Percentiles rank a stretch among this genome's conserved stretches.
Conservation (phyloP, 1,140 invertebrate species). For the Papilio xuthus region DNA sequence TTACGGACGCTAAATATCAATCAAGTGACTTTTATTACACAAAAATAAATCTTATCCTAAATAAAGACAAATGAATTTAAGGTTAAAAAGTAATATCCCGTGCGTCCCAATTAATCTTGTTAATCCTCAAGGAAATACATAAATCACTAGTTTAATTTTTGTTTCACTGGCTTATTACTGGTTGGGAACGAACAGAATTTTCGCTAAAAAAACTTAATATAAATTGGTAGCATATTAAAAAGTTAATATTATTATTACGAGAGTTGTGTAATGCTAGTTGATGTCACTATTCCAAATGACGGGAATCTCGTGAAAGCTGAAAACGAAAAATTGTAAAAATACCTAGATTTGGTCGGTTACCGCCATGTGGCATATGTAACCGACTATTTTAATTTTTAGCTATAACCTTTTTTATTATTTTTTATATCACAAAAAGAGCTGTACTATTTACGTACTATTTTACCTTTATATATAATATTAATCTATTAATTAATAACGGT, state of each 20-base stretch:
- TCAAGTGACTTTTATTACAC: neutral
- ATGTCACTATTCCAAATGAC: no score
- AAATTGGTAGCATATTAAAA: neutral
- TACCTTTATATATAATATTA: neutral
- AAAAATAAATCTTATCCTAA: conserved; percentile 1
- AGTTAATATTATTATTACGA: no score
- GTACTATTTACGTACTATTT: no score
- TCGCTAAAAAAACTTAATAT: neutral
- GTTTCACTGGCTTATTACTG: neutral
- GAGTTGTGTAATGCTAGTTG: no score
- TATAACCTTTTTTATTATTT: no score
- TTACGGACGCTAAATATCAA: neutral
- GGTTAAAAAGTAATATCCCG: neutral
- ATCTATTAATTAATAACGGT: conserved; percentile 1
- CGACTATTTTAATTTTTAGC: no score
- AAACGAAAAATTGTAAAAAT: no score
- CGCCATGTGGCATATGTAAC: no score
- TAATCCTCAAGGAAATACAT: conserved; percentile 16
- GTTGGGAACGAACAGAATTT: neutral
- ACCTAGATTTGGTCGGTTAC: no score
- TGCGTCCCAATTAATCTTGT: conserved; percentile 2
- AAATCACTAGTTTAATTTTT: neutral
- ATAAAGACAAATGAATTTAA: conserved; percentile 14
- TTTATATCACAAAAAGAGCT: no score
- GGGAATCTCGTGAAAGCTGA: no score